Conservation (phyloP, 2,797 vertebrate species). For the Ciconia nigra region DNA sequence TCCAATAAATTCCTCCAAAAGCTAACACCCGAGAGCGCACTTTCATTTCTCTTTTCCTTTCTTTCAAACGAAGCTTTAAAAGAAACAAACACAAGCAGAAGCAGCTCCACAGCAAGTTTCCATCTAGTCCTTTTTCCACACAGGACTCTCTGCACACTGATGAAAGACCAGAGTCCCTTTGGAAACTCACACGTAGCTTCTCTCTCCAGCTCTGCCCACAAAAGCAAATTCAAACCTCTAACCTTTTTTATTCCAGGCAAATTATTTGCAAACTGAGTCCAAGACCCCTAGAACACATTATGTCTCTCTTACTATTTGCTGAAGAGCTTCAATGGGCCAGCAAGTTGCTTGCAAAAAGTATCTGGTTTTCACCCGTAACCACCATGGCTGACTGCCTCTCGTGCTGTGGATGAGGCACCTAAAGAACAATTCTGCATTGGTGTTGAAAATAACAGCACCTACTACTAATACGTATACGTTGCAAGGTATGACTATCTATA, state of each 20-base stretch:
- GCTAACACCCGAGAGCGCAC: neutral
- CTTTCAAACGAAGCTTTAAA: neutral
- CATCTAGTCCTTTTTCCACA: neutral
- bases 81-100: neutral
- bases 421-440: neutral
- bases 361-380: neutral
- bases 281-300: neutral
- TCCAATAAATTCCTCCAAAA: neutral
- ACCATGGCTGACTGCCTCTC: fast-evolving
- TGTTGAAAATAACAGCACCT: neutral
- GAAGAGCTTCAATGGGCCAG: neutral
- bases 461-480: neutral
- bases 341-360: neutral
- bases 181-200: neutral
- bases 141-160: fast-evolving
- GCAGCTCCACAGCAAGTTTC: neutral
- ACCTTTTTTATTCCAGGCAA: neutral
- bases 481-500: neutral
- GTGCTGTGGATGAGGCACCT: neutral
- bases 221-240: neutral
- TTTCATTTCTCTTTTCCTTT: neutral
- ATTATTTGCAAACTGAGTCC: neutral
- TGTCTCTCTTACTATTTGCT: neutral
- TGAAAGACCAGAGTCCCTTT: neutral
- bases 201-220: neutral